These are phyloP conservation scores for Aurelia sp. DNA, from an alignment of 30 jellyfish, hydroid and myxozoan genomes.

Conservation along the genomic window DNA sequence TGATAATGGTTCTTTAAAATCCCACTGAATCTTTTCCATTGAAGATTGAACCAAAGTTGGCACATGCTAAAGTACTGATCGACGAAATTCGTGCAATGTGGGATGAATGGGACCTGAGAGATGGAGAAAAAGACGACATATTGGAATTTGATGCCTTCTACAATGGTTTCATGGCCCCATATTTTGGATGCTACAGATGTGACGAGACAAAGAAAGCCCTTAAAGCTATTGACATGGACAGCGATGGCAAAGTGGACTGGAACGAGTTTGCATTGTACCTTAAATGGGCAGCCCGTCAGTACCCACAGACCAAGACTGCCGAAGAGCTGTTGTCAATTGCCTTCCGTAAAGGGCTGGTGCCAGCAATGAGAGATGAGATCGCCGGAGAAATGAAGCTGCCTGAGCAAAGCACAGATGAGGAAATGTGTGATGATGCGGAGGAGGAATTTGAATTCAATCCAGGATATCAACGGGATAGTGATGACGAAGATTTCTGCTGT, in stretches of 20 bases:
- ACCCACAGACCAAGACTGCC: slow-evolving; percentile 74
- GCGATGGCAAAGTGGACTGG: slow-evolving; percentile 85
- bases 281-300: slow-evolving; percentile 78
- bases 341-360: slow-evolving; percentile 81
- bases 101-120: slow-evolving; percentile 90
- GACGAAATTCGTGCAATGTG: slow-evolving; percentile 79
- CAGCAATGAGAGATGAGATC: slow-evolving; percentile 83
- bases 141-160: slow-evolving; percentile 82
- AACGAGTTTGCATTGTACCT: slow-evolving; percentile 78
- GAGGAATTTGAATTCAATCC: slow-evolving; percentile 32
- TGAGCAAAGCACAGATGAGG: background rate
- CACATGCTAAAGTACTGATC: slow-evolving; percentile 46
- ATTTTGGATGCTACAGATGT: slow-evolving; percentile 83
- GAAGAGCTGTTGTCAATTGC: slow-evolving; percentile 80
- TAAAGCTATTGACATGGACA: slow-evolving; percentile 85
- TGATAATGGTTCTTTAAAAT: too few species aligned
- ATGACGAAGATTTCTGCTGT: slow-evolving; percentile 18
- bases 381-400: slow-evolving; percentile 25
- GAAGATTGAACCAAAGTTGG: slow-evolving; percentile 30
- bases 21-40: too few species aligned
- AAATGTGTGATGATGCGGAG: slow-evolving; percentile 31
- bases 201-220: slow-evolving; percentile 79
- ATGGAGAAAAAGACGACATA: slow-evolving; percentile 54
- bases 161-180: slow-evolving; percentile 89
- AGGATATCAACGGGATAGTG: slow-evolving; percentile 15